Base-by-base conservation (phyloP, 2,113 vertebrate species). In the Mixornis gularis region DNA sequence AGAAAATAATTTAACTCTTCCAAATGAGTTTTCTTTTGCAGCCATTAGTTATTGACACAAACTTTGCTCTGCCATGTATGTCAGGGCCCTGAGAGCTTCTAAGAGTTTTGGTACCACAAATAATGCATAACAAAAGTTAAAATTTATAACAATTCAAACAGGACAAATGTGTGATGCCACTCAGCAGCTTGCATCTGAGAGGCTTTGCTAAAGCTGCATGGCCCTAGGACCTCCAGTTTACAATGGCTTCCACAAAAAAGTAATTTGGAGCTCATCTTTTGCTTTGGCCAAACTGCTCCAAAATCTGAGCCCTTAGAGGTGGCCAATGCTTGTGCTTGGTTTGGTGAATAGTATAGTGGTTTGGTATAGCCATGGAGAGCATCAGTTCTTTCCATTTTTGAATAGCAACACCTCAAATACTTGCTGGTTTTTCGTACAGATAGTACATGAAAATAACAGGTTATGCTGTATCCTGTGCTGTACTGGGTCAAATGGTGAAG, bases 1-100 rank as follows among this genome's bases (percentile, higher is more conserved):
- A 96, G 92, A 82, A 95, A 83, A 94, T 70, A 55, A 89, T 95
- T 96, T 97, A 95, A 96, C 76, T 92, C 80, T 96, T 96, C 85
- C 94, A 95, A 97, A 96, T 85, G 62, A 84, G 21, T 93, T 94
- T 93, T 82, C 55, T 79, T 81, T 64, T 85, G 32, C 71, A 84
- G 41, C 11, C 69, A 68, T 63, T 73, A 62, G 48, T 48, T 55
- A 6, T 62, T 46, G 70, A 70, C 70, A 79, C 25, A 79, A 27
- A 55, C 41, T 80, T 77, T 92, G 32, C 38, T 58, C 71, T 91
- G 63, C 68, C 68, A 66, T 13, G 7, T 55, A 51, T 59, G 51
- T 62, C 59, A 59, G 43, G 19, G 29, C 29, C n/a, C 24, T 51
- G 87, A 78, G 43, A 79, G n/a, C 43, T 93, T 82, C 71, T 80